These are phyloP conservation scores for Ivindomyrus marchei DNA, from an alignment of 2,113 vertebrate genomes.

Conservation along the genomic window DNA sequence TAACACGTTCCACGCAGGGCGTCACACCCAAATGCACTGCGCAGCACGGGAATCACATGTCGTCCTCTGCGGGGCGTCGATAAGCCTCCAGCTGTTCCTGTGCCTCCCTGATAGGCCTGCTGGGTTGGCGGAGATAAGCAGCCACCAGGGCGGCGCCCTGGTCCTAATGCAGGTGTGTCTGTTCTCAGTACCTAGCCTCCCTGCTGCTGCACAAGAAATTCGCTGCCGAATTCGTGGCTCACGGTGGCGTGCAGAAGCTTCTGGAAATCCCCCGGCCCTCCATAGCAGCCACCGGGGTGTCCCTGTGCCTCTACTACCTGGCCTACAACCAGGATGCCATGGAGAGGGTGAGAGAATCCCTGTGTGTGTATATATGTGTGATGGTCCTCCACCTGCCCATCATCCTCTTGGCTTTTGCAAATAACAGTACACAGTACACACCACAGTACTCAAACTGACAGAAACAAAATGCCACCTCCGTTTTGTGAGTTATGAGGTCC, in stretches of 20 bases:
- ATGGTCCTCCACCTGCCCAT: background rate
- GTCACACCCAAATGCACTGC: background rate
- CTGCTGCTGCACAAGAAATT: conserved; percentile 97
- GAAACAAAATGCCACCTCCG: background rate
- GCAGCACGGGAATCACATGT: background rate
- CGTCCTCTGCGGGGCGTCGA: background rate
- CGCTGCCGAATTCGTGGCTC: conserved; percentile 95
- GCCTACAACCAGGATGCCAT: conserved; percentile 99
- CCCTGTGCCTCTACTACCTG: conserved; percentile 95
- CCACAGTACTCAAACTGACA: background rate
- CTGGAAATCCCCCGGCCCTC: conserved; percentile 95
- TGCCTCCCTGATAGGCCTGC: background rate
- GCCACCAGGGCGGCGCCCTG: background rate
- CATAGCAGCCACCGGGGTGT: conserved; percentile 97
- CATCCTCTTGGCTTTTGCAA: background rate
- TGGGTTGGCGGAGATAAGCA: background rate
- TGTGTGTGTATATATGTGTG: background rate
- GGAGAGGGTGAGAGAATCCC: conserved; percentile 77
- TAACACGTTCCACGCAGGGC: background rate
- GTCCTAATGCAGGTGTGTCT: background rate
- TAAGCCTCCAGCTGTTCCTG: background rate
- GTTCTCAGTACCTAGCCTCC: conserved; percentile 85
- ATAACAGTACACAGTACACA: background rate
- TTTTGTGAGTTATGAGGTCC: background rate
- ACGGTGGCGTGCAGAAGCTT: conserved; percentile 94